These are phyloP conservation scores for Cataglyphis albicans DNA, from an alignment of 2,888 invertebrate species.

Conservation along the genomic window DNA sequence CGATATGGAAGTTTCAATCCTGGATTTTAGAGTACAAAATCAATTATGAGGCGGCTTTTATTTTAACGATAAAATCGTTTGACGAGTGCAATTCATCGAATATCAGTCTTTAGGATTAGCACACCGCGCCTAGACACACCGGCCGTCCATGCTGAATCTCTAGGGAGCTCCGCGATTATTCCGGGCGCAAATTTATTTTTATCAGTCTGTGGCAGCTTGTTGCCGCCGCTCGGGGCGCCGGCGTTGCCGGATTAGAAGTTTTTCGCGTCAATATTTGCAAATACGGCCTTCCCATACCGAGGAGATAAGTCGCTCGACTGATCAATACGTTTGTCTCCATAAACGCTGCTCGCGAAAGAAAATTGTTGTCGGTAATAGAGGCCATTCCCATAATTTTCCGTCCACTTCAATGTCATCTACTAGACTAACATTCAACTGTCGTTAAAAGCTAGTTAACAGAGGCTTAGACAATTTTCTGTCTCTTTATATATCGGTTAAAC, in stretches of 20 bases:
- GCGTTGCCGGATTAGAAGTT: constrained; percentile 74
- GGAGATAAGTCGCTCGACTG: constrained; percentile 29
- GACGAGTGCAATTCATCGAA: constrained; percentile 4
- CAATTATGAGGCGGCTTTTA: background rate
- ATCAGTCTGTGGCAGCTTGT: constrained; percentile 74
- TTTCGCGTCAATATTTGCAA: constrained; percentile 67
- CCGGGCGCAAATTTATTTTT: constrained; percentile 82
- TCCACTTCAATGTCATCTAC: background rate
- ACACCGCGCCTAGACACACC: constrained; percentile 60
- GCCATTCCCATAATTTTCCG: background rate
- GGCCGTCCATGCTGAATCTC: constrained; percentile 75
- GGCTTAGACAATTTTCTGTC: constrained; percentile 1
- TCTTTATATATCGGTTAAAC: constrained; percentile 1
- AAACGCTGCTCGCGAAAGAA: constrained; percentile 7
- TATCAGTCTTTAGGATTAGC: constrained; percentile 12
- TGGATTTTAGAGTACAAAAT: background rate
- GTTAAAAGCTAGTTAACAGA: background rate
- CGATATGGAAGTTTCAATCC: background rate
- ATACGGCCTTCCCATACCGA: constrained; percentile 7
- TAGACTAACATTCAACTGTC: background rate
- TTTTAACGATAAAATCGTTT: background rate
- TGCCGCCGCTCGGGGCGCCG: constrained; percentile 68
- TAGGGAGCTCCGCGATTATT: constrained; percentile 81
- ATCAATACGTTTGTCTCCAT: constrained; percentile 42
- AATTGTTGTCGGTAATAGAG: background rate